Conservation (phyloP, 2,797 vertebrate genomes). For the Micropoecilia bifurca region DNA sequence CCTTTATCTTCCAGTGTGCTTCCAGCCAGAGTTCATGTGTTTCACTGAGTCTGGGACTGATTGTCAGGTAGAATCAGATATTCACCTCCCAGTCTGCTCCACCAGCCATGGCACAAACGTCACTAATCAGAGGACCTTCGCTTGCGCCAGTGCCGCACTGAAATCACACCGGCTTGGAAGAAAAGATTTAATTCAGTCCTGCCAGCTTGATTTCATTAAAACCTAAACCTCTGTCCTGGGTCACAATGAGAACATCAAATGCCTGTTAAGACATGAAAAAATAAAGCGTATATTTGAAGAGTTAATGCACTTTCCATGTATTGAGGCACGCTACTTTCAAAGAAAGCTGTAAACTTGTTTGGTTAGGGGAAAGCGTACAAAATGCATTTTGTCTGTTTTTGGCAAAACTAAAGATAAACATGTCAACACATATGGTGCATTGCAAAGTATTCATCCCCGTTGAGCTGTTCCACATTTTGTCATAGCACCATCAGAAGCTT, state of each 20-base stretch:
- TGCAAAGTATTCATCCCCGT: neutral
- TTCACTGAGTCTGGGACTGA: slow-evolving; percentile 19
- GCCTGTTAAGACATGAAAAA: slow-evolving; percentile 37
- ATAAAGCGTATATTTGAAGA: slow-evolving; percentile 55
- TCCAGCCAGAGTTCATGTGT: neutral
- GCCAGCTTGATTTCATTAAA: slow-evolving; percentile 66
- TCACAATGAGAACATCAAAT: slow-evolving; percentile 52
- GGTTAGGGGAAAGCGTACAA: neutral
- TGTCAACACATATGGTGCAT: neutral
- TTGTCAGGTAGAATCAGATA: slow-evolving; percentile 42
- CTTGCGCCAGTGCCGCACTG: slow-evolving; percentile 53
- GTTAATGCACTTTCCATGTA: slow-evolving; percentile 56
- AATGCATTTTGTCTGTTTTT: neutral
- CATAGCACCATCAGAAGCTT: neutral
- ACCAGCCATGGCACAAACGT: slow-evolving; percentile 66
- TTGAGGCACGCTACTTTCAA: neutral
- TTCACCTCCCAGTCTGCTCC: slow-evolving; percentile 55
- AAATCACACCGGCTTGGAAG: slow-evolving; percentile 69
- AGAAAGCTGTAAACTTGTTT: neutral
- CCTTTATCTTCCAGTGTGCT: slow-evolving; percentile 10
- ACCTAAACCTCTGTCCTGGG: slow-evolving; percentile 51
- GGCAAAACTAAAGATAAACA: neutral
- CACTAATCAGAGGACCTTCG: slow-evolving; percentile 61
- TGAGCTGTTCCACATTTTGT: neutral
- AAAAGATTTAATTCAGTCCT: slow-evolving; percentile 68